Percentiles rank a stretch among this genome's conserved stretches.
These are phyloP conservation scores for Amazona guildingii DNA, from an alignment of 2,113 vertebrate species.

Conservation along the genomic window DNA sequence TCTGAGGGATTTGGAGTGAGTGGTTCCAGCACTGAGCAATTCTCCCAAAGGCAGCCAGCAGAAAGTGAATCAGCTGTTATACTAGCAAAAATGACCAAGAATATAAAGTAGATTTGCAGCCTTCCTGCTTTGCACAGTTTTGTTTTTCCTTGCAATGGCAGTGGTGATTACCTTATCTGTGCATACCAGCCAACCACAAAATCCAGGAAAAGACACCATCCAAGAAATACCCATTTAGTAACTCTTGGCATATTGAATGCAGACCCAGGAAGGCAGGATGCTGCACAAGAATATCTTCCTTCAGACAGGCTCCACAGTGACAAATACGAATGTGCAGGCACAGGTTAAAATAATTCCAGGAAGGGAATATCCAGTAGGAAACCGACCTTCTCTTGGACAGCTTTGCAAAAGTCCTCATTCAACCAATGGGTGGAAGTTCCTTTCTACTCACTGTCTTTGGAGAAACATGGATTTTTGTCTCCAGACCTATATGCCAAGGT, in stretches of 20 bases:
- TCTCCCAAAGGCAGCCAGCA: neutral
- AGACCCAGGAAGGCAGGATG: neutral
- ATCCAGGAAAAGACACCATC: conserved; percentile 30
- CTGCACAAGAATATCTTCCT: neutral
- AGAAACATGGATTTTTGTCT: neutral
- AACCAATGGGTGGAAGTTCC: neutral
- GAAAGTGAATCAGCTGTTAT: conserved; percentile 1
- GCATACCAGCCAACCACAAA: conserved; percentile 23
- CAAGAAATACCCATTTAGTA: conserved; percentile 42
- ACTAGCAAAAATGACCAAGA: conserved; percentile 43
- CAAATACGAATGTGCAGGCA: neutral
- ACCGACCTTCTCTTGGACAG: neutral
- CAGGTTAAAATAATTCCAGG: neutral
- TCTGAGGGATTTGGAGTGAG: neutral
- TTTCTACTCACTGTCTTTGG: neutral
- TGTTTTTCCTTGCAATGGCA: conserved; percentile 19
- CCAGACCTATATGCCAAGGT: neutral
- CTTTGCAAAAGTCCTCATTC: neutral
- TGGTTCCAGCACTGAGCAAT: neutral
- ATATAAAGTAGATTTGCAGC: conserved; percentile 31
- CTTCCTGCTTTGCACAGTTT: conserved; percentile 23
- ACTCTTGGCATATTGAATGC: neutral
- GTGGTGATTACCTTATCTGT: conserved; percentile 49
- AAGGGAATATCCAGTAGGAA: neutral
- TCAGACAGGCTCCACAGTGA: neutral